Percentiles rank a stretch among this genome's conserved stretches.
Conservation (phyloP, 2,888 invertebrate species). For the Drosophila testacea region DNA sequence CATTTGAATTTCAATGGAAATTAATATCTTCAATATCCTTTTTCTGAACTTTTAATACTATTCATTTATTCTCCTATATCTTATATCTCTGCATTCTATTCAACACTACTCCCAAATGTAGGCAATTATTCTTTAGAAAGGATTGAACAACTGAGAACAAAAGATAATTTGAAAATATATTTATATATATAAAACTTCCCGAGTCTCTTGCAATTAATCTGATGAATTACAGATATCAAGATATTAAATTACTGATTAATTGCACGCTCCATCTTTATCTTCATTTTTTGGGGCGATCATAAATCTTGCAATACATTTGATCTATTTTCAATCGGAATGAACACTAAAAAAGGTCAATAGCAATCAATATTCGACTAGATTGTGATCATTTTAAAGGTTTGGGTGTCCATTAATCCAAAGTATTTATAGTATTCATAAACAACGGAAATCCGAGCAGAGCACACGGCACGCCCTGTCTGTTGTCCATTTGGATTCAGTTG, state of each 20-base stretch:
- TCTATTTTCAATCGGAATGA: constrained; percentile 44
- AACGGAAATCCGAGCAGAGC: constrained; percentile 42
- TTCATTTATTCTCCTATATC: no score
- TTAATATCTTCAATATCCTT: no score
- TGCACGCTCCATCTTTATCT: constrained; percentile 2
- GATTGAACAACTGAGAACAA: background rate
- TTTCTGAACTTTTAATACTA: no score
- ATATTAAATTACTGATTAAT: constrained; percentile 28
- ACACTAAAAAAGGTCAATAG: constrained; percentile 42
- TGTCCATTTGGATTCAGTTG: constrained; percentile 12
- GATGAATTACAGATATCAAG: constrained; percentile 3
- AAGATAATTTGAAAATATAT: background rate
- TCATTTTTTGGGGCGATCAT: constrained; percentile 8
- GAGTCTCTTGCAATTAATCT: background rate
- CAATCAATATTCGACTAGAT: constrained; percentile 33
- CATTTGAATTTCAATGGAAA: no score
- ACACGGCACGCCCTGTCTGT: constrained; percentile 31
- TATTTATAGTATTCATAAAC: constrained; percentile 7
- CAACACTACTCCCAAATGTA: constrained; percentile 5
- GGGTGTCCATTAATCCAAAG: constrained; percentile 7
- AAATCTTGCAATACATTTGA: constrained; percentile 47
- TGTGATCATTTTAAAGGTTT: constrained; percentile 40
- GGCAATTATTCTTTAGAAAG: constrained; percentile 4
- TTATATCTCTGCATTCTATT: no score
- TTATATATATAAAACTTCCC: background rate